phyloP scores from a whole-genome alignment of 2,113 vertebrate genomes.

The Corythornis cristatus region DNA sequence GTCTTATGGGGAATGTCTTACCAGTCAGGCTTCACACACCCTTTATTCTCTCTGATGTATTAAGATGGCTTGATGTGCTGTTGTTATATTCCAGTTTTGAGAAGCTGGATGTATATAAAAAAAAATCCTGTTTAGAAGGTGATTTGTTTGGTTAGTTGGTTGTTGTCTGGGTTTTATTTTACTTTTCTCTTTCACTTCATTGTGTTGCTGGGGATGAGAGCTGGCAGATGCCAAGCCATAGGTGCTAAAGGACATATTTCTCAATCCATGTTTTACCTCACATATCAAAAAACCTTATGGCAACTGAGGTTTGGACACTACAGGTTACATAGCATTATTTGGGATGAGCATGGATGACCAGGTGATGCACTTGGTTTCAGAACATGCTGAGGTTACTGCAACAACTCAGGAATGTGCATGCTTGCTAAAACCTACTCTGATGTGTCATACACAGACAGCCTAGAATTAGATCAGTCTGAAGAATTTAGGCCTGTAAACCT shows the following conservation, averaged over 20 bases:
- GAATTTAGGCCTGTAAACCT: slow-evolving; percentile 52
- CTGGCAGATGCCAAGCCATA: not conserved
- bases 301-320: not conserved
- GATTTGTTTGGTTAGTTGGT: too few species aligned
- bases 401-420: not conserved
- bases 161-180: not conserved
- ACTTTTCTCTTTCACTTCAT: not conserved
- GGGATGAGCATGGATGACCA: not conserved
- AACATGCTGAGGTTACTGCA: not conserved
- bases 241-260: not conserved
- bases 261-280: not conserved
- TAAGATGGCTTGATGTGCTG: not conserved
- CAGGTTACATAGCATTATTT: not conserved
- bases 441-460: not conserved
- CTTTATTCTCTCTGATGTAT: not conserved
- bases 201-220: not conserved
- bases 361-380: not conserved
- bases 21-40: not conserved
- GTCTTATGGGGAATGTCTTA: not conserved
- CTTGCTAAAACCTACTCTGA: not conserved
- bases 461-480: slow-evolving; percentile 34
- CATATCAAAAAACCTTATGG: not conserved
- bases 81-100: not conserved
- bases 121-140: not conserved
- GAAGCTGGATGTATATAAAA: not conserved